Base-by-base conservation (phyloP, 2,113 vertebrate species). In the Crotalus tigris region DNA sequence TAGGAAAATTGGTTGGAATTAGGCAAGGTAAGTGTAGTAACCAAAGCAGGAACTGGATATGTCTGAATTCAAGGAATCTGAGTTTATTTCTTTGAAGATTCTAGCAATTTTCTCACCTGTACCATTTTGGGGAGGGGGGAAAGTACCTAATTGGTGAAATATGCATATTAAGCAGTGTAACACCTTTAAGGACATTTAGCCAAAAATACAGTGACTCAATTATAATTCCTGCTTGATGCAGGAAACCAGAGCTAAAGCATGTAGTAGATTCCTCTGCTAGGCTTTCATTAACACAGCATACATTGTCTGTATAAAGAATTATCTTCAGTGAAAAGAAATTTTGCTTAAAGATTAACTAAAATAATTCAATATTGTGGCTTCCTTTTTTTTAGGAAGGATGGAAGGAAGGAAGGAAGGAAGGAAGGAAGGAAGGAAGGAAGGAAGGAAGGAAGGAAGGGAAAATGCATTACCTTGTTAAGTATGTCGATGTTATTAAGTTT, bases 391-490 rank as follows among this genome's bases (percentile, higher is more conserved):
- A 15, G 26, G 26, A 64, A 64, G 11, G 61, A 29, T 4, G 3
- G 57, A 58, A 5, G 57, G 57, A 58, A 58, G 19, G 58, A 3
- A 61, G 58, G 24, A 3, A 61, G 8, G 58, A 0, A 61, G 57
- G 58, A 12, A 64, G 26, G 61, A 11, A 64, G 12, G 29, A 29
- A 69, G 64, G 61, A 17, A 90, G 53, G 85, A 89, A 61, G 8
- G 59, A 0, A 90, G 53, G 85, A 89, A 61, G 9, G 59, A 0
- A 64, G 12, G 29, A 29, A 69, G 64, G 58, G 13, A 88, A 90
- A 94, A 96, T 97, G 96, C 96, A 98, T 98, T 94, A 91, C 88
- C 55, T 96, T 97, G 94, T 95, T 96, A 15, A 94, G 61, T 96
- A 94, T 94, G 91, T 96, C 94, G 58, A 23, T 54, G 49, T 94